These are phyloP conservation scores for Bolinopsis microptera DNA, from an alignment of 37 sponge, comb jelly and placozoan genomes.

Conservation along the genomic window DNA sequence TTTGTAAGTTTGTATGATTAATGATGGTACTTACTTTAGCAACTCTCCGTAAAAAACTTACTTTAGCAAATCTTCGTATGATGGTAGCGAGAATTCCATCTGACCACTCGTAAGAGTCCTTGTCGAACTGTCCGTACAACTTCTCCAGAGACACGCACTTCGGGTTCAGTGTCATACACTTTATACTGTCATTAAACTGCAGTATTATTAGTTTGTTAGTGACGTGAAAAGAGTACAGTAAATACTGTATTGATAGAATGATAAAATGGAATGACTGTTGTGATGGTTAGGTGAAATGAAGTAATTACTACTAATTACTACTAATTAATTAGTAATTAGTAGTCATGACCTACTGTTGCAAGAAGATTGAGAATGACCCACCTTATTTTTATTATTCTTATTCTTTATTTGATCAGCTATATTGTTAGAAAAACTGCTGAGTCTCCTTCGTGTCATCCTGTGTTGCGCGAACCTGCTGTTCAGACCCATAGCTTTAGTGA, in stretches of 20 bases:
- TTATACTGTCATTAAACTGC: slow-evolving; percentile 47
- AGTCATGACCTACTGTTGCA: too few relatives aligned
- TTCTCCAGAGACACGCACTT: slow-evolving; percentile 71
- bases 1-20: slow-evolving; percentile 58
- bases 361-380: too few relatives aligned
- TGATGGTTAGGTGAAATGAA: too few relatives aligned
- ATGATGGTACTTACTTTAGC: too few relatives aligned
- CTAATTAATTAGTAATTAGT: too few relatives aligned
- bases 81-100: slow-evolving; percentile 72
- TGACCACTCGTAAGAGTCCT: slow-evolving; percentile 73
- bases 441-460: background rate
- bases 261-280: too few relatives aligned
- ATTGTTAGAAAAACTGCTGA: background rate
- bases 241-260: too few relatives aligned
- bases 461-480: slow-evolving; percentile 27
- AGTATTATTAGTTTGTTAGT: too few relatives aligned
- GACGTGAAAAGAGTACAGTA: too few relatives aligned
- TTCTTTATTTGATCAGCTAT: background rate
- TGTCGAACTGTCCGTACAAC: slow-evolving; percentile 73
- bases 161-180: slow-evolving; percentile 71
- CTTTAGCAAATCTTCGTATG: slow-evolving; percentile 63
- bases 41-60: too few relatives aligned
- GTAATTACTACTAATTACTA: too few relatives aligned
- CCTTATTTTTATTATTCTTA: too few relatives aligned
- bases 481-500: slow-evolving; percentile 23